Evolutionary conservation across 2,888 invertebrate genomes (phyloP), one percentile per base, ranked within the genome.

Genomic region (Rhamphomyia laevipes): DNA sequence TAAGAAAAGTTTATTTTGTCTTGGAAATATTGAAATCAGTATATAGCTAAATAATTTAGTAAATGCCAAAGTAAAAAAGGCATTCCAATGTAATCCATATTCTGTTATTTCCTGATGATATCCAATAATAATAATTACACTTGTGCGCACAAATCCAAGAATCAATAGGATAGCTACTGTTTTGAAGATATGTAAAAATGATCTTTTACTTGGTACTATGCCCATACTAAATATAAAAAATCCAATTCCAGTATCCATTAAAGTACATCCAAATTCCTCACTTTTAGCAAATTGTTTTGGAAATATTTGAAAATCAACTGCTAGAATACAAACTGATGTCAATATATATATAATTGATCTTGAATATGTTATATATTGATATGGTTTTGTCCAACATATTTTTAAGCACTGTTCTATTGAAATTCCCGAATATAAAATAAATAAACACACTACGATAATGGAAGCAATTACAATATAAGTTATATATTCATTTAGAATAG

Each of bases 11-110:
- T 40, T 45, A 13, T 43, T n/a, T 15, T 35, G 40, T 0, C 21
- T 23, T 1, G 18, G 13, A 38, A 47, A 6, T 23, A n/a, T 43
- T 11, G 15, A 33, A 11, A 46, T 38, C n/a, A n/a, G 5, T 11
- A 80, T 67, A 1, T 80, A 78, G 43, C 81, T 80, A 18, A 84
- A 61, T 12, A 87, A 63, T 71, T 86, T 90, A 37, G 88, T 81
- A 49, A 81, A 71, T 3, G 86, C 89, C 50, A 96, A 71, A 0
- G 94, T 94, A 58, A 92, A 81, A 68, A 95, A 96, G 71, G 96
- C 96, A 67, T 96, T 96, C 92, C 94, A 95, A 67, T 96, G 94
- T 0, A 86, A 77, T 0, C 95, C 96, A 73, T 96, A 96, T 66
- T 96, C 96, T 1, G 84, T 78, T 0, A 86, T 77, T 65, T 89